Evolutionary conservation across 2,888 invertebrate genomes (phyloP), one percentile per base, ranked within the genome.

Genomic region (Drosophila kuntzei): DNA sequence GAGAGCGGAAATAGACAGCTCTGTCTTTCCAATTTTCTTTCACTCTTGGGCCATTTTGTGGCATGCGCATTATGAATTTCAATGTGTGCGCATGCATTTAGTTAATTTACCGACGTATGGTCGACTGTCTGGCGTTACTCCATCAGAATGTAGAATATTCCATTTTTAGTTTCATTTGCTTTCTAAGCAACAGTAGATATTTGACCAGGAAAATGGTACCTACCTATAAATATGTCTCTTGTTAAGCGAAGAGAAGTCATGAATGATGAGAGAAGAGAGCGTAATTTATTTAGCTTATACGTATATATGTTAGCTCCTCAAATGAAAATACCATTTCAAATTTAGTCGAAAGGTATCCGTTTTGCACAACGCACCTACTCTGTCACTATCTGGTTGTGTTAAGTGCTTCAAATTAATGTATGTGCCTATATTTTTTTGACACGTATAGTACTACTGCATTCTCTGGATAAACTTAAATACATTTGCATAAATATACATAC

Each of bases 31-130:
- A 12, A 4, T 7, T 16, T 25, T 58, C 36, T 49, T 51, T 49
- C n/a, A 54, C 67, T 64, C 51, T 72, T 34, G 11, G 22, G 49
- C 34, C 37, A 22, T 43, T 67, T 50, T 46, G 41, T n/a, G 57
- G 69, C 79, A 78, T 86, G 87, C 89, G 89, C 80, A 66, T n/a
- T 68, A 37, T 32, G 87, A 73, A 88, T 78, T 60, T 66, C 37
- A 76, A 66, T 63, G 22, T 29, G 41, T 79, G 60, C 75, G 53
- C 59, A 60, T 32, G 50, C 32, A 50, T 32, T 49, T 22, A 29
- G 14, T 32, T 29, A 9, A 14, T 32, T 29, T 18, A 20, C 18
- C 5, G 27, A 25, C 9, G 34, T 5, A 16, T 43, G 20, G 22
- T 29, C 20, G 14, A 54, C 32, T 34, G 44, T 51, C 12, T 46